Conservation (phyloP, 1,140 invertebrate genomes). For the Probaryconus sp. region DNA sequence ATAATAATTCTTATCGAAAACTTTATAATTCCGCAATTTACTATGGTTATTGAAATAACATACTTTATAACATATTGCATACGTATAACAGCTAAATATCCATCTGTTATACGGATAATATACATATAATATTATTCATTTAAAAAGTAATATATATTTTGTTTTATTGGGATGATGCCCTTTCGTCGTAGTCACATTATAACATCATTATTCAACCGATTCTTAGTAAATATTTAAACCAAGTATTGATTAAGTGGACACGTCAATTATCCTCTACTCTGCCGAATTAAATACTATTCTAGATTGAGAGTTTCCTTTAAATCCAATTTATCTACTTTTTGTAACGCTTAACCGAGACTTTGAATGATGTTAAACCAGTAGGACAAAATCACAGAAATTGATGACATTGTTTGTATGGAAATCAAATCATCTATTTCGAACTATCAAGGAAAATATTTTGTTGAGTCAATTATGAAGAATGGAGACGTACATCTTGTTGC, state of each 20-base stretch:
- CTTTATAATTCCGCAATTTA: too few species aligned
- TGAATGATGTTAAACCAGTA: slow-evolving; percentile 16
- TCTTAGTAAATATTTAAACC: slow-evolving; percentile 16
- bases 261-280: slow-evolving; percentile 13
- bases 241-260: slow-evolving; percentile 10
- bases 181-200: slow-evolving; percentile 15
- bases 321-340: not conserved
- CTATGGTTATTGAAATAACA: too few species aligned
- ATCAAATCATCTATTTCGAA: not conserved
- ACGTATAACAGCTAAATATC: too few species aligned
- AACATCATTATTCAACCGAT: slow-evolving; percentile 44
- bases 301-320: slow-evolving; percentile 1
- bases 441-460: not conserved
- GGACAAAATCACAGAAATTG: not conserved
- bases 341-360: too few species aligned
- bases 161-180: not conserved
- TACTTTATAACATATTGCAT: too few species aligned
- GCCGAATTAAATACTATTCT: slow-evolving; percentile 6
- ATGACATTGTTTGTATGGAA: slow-evolving; percentile 14
- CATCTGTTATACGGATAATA: too few species aligned
- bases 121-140: too few species aligned
- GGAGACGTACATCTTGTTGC: too few species aligned
- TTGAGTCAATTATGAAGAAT: slow-evolving; percentile 12
- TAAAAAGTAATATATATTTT: slow-evolving; percentile 4
- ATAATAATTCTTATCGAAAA: too few species aligned